Conservation (phyloP, 2,797 vertebrate genomes). For the Helicolenus hilgendorfi region DNA sequence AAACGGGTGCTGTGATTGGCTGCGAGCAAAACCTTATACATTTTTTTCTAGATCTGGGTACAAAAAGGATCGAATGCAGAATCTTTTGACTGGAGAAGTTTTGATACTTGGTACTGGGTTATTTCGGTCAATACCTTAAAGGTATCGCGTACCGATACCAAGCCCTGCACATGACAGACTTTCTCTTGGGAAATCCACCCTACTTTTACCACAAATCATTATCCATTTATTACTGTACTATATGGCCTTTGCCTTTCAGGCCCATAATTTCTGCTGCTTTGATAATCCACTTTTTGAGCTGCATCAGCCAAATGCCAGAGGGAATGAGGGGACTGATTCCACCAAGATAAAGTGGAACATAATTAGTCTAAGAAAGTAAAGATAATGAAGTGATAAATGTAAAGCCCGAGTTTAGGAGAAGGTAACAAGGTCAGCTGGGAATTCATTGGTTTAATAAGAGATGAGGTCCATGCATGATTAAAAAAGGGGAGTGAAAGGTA, state of each 20-base stretch:
- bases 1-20: neutral
- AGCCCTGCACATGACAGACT: neutral
- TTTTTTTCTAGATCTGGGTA: neutral
- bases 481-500: slow-evolving; percentile 40
- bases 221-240: slow-evolving; percentile 10
- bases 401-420: slow-evolving; percentile 40
- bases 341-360: slow-evolving; percentile 64
- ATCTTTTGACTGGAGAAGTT: neutral
- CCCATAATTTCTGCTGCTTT: slow-evolving; percentile 23
- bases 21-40: neutral
- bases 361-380: slow-evolving; percentile 73
- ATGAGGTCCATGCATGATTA: slow-evolving; percentile 46
- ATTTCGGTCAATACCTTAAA: neutral
- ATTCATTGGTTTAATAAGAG: slow-evolving; percentile 58
- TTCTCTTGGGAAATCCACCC: neutral
- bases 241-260: slow-evolving; percentile 15
- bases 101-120: neutral
- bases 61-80: neutral
- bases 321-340: slow-evolving; percentile 60
- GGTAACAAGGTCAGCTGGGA: slow-evolving; percentile 61
- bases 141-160: neutral
- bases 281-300: slow-evolving; percentile 59
- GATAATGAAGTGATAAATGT: slow-evolving; percentile 74
- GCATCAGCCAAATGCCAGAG: slow-evolving; percentile 43
- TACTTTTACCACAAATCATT: slow-evolving; percentile 13